These are phyloP conservation scores for Picathartes gymnocephalus DNA, from an alignment of 2,113 vertebrate genomes.

Conservation along the genomic window DNA sequence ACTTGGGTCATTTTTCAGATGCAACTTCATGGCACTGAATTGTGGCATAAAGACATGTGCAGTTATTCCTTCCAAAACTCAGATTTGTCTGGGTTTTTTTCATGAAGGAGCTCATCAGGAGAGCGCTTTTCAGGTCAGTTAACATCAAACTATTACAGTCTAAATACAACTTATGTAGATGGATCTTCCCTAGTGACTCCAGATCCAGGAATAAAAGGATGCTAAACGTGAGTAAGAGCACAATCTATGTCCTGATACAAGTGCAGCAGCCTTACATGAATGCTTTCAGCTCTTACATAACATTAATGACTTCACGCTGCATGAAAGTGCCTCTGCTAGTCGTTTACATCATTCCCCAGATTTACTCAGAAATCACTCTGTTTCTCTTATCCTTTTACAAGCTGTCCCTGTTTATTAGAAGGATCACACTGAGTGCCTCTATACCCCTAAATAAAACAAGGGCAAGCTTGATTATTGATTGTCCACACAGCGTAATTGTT, in stretches of 20 bases:
- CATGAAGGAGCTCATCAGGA: not conserved
- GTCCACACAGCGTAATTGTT: not conserved
- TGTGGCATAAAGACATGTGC: not conserved
- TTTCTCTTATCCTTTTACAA: slow-evolving; percentile 56
- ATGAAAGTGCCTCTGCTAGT: not conserved
- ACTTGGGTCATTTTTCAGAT: not conserved
- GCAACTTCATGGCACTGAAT: not conserved
- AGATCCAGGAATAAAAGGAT: not conserved
- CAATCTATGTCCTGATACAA: not conserved
- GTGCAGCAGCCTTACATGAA: not conserved
- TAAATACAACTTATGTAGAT: not conserved
- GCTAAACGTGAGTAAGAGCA: not conserved
- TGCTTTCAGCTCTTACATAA: slow-evolving; percentile 36
- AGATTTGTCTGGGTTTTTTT: not conserved
- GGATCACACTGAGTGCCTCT: slow-evolving; percentile 14
- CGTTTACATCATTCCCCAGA: not conserved
- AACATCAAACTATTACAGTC: not conserved
- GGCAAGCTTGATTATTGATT: slow-evolving; percentile 8
- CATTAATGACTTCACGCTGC: not conserved
- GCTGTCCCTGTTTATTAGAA: slow-evolving; percentile 33
- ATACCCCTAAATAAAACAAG: slow-evolving; percentile 23
- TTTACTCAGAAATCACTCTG: slow-evolving; percentile 46
- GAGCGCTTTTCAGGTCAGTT: not conserved
- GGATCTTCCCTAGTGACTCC: not conserved
- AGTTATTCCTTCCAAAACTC: not conserved